Base-by-base conservation (phyloP, 2,797 vertebrate genomes). In the Percopsis omiscomaycus region DNA sequence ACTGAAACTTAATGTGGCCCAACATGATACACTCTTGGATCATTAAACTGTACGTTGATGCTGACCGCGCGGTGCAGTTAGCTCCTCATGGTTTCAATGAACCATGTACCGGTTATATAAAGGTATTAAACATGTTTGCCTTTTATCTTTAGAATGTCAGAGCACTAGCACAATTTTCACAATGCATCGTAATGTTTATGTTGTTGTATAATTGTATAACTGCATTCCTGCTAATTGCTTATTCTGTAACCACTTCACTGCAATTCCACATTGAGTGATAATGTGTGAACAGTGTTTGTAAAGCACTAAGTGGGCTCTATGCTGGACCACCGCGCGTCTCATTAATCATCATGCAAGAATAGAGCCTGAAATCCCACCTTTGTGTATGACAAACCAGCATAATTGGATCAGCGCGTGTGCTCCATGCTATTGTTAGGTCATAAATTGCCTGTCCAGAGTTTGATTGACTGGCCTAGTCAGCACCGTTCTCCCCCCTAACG, bases 391-490 rank as follows among this genome's bases (percentile, higher is more conserved):
- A 58, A 69, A 61, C 13, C 61, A 66, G 47, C 29, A 56, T 27
- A 60, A 64, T 64, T 49, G 44, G 45, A 62, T 73, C 75, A 75
- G 73, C 65, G 60, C 28, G 48, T 56, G 27, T 46, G 59, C 59
- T 8, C 11, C 51, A 46, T 44, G 12, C 68, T 62, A 68, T 15
- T 61, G 57, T 61, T 32, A 14, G 28, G 61, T 65, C 50, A 74
- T 66, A 62, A 79, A 77, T 70, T 77, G 68, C 61, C 45, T 66
- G 46, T 66, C 71, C 58, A 53, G 57, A 79, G 65, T 37, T 44
- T 54, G 54, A 79, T 71, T 1, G 22, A 61, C 54, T 50, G 65
- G 58, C 65, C 55, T 28, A 55, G 62, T 74, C 56, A 55, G 54
- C 70, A 37, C 28, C 46, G 16, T 11, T 54, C 48, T 71, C 59